Percentiles rank a stretch among this genome's conserved stretches.
These are phyloP conservation scores for Limosa lapponica DNA, from an alignment of 2,797 vertebrate genomes.

Conservation along the genomic window DNA sequence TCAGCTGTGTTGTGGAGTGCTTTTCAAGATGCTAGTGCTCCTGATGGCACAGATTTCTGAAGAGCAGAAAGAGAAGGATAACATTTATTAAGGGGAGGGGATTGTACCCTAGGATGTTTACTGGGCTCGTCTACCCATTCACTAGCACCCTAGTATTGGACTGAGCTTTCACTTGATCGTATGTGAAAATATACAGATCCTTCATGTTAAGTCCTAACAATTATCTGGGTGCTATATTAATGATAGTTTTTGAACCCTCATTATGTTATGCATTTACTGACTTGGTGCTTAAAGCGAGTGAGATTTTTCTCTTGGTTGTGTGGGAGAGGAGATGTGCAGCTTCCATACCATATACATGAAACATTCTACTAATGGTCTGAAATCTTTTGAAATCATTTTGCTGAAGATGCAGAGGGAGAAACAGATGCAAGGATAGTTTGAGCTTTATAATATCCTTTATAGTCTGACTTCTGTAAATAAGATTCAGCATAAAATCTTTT, in stretches of 20 bases:
- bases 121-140: background rate
- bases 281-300: background rate
- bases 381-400: slow-evolving; percentile 1
- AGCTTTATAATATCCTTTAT: background rate
- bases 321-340: background rate
- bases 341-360: background rate
- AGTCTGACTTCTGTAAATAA: background rate
- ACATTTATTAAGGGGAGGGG: background rate
- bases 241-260: background rate
- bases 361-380: background rate
- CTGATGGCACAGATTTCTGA: background rate
- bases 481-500: background rate
- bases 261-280: background rate
- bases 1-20: background rate
- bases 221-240: background rate
- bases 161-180: background rate
- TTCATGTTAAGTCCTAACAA: background rate
- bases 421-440: slow-evolving; percentile 9
- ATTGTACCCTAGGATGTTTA: background rate
- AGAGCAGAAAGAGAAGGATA: background rate
- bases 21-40: background rate
- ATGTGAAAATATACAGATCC: background rate
- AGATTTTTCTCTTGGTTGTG: background rate
- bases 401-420: background rate
- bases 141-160: background rate